These are phyloP conservation scores for Otus sunia DNA, from an alignment of 2,113 vertebrate genomes.

Conservation along the genomic window DNA sequence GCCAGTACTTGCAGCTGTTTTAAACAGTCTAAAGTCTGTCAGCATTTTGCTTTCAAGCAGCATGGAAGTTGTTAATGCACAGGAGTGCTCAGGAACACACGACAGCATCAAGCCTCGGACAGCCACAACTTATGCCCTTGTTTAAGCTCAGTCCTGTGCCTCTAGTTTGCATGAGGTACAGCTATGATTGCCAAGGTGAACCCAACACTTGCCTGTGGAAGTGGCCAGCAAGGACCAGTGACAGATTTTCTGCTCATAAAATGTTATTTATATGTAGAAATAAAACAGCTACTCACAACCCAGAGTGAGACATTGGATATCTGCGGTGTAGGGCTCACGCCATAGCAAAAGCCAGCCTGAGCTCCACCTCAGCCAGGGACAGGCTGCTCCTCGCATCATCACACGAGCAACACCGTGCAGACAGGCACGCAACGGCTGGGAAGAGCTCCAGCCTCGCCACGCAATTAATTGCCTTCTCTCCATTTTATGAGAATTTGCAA, in stretches of 20 bases:
- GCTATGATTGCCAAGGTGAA: background rate
- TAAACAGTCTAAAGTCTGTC: background rate
- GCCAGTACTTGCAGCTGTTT: background rate
- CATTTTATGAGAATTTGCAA: background rate
- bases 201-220: background rate
- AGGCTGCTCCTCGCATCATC: background rate
- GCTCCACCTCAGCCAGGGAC: background rate
- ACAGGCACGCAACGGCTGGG: background rate
- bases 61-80: rapidly evolving
- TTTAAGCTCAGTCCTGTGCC: background rate
- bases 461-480: background rate
- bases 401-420: rapidly evolving
- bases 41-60: background rate
- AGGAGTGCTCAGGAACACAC: no score
- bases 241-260: background rate
- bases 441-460: background rate
- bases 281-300: background rate
- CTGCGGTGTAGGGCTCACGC: rapidly evolving
- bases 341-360: rapidly evolving
- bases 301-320: rapidly evolving
- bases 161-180: background rate
- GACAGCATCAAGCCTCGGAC: rapidly evolving
- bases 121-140: background rate
- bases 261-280: background rate
- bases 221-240: background rate